Base-by-base conservation (phyloP, 2,797 vertebrate genomes). In the Spea hammondii region DNA sequence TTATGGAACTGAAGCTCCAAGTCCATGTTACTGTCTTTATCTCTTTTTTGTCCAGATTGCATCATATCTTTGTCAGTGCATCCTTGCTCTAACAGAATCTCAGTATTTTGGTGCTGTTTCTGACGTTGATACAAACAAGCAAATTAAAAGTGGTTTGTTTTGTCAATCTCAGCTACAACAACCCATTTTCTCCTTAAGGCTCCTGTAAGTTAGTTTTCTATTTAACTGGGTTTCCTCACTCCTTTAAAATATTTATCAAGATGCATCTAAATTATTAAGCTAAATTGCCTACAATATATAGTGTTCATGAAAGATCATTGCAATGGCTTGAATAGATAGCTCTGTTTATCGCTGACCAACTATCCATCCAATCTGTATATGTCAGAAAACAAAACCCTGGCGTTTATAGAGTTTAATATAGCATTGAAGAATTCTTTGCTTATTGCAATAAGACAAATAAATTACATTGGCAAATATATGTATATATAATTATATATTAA, bases 191-290 rank as follows among this genome's bases (percentile, higher is more conserved):
- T 17, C 51, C 59, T 32, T 17, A 62, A 62, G 59, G 59, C 59
- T 62, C 14, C 9, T 62, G 59, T 17, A 62, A 14, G 14, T 17
- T 62, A 6, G 14, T 6, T 12, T 17, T 62, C 5, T 62, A 6
- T 8, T 17, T 17, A 62, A 62, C 12, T 17, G 32, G 9, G 59
- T 62, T 32, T 32, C 59, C 14, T 17, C 12, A 62, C 59, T 17
- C 12, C n/a, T 4, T 17, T 62, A 62, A 62, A 62, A 17, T 53
- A 71, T 70, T 77, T 77, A 71, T 77, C 70, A 71, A 14, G 45
- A 44, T 57, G 57, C 32, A n/a, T 51, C 69, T 77, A 46, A 77
- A 77, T 77, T 45, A 70, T 77, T 77, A 59, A 71, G 59, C 47
- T 53, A 13, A 62, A 77, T 51, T 11, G 48, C 45, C 75, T 50